phyloP scores from a whole-genome alignment of 2,797 vertebrate species.

The Pangasius krempfi region DNA sequence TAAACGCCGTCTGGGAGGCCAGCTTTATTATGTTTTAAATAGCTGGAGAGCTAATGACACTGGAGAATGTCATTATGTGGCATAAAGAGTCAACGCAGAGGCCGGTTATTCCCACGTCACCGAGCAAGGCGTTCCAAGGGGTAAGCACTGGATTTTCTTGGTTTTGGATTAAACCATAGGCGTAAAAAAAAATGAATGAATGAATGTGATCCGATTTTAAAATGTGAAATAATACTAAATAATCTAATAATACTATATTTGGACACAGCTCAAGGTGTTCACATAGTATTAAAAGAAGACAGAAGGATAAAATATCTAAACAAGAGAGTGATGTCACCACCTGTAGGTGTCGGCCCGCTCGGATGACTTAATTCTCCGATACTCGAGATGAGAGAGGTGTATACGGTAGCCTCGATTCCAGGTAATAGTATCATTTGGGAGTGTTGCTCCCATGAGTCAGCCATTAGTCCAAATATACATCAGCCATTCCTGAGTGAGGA shows the following conservation, averaged over 20 bases:
- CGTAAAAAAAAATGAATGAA: too few relatives aligned
- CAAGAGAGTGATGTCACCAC: neutral
- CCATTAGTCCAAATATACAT: neutral
- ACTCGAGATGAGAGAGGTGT: neutral
- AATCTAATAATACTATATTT: neutral
- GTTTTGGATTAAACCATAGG: neutral
- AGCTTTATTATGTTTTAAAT: conserved; percentile 25
- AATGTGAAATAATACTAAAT: too few relatives aligned
- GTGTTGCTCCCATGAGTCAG: neutral
- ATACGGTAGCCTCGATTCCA: neutral
- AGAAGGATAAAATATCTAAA: neutral
- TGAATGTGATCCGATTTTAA: too few relatives aligned
- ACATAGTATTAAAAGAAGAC: neutral
- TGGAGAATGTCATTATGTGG: neutral
- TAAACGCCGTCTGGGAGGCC: conserved; percentile 1
- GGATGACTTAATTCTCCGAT: neutral
- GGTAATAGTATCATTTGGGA: conserved; percentile 1
- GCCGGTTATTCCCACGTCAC: neutral
- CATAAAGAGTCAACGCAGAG: neutral
- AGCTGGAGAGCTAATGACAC: conserved; percentile 10
- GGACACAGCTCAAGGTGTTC: neutral
- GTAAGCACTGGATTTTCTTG: neutral
- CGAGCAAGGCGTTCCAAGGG: neutral
- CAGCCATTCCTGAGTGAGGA: neutral
- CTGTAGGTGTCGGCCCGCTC: neutral